phyloP scores from a whole-genome alignment of 1,140 invertebrate genomes.

The Drosophila sulfurigaster region DNA sequence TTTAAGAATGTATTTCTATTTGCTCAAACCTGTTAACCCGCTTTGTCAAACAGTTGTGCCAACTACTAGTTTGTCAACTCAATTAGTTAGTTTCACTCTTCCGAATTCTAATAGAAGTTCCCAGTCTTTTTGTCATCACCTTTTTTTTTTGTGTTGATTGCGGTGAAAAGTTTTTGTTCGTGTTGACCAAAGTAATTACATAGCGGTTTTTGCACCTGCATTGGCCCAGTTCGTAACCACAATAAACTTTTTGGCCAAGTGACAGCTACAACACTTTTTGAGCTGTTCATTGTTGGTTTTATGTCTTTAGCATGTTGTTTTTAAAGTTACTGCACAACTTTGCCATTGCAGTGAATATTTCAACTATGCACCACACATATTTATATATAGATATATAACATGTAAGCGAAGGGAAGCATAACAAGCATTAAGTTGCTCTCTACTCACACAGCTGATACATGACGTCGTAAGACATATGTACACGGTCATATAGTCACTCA shows the following conservation, averaged over 20 bases:
- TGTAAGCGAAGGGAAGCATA: constrained; percentile 31
- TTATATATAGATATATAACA: neutral
- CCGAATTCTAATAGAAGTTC: neutral
- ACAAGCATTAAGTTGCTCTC: constrained; percentile 54
- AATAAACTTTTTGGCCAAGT: constrained; percentile 64
- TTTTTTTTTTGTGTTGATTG: neutral
- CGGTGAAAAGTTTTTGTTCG: constrained; percentile 14
- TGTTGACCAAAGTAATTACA: constrained; percentile 63
- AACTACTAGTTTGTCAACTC: constrained; percentile 24
- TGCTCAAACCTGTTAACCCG: too few relatives aligned
- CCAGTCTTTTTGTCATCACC: neutral
- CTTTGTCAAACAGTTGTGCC: constrained; percentile 1
- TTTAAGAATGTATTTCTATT: too few relatives aligned
- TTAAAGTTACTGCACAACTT: constrained; percentile 47
- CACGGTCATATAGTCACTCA: constrained; percentile 56
- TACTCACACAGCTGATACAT: constrained; percentile 36
- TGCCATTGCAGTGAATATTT: constrained; percentile 26
- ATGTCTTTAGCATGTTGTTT: constrained; percentile 44
- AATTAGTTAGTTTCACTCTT: constrained; percentile 19
- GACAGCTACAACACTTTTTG: constrained; percentile 40
- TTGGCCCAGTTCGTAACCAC: constrained; percentile 32
- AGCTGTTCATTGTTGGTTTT: constrained; percentile 43
- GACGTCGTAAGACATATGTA: constrained; percentile 51
- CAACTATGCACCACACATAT: constrained; percentile 12
- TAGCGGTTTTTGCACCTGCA: constrained; percentile 65